A percentile compares a stretch with the other conserved stretches of the same genome.
Evolutionary conservation across 2,797 vertebrate species (phyloP).

Genomic region (Dermochelys coriacea): DNA sequence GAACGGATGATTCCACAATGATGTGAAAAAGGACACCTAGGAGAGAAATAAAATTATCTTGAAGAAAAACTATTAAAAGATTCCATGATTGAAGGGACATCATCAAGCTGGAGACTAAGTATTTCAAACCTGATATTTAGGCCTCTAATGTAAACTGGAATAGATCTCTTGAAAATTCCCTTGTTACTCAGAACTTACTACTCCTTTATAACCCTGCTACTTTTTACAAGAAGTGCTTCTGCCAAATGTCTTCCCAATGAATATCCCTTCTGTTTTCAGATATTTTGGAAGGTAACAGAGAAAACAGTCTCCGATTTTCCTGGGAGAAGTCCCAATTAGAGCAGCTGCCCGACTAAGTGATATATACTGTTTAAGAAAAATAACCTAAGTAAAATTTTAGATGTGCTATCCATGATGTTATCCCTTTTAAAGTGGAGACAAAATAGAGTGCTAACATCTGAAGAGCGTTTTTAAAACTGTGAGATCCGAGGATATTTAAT

Average conservation of each 20-base stretch:
- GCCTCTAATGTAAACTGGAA: background rate
- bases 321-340: background rate
- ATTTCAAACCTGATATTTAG: background rate
- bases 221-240: background rate
- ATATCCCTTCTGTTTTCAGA: background rate
- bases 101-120: background rate
- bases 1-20: constrained; percentile 98
- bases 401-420: background rate
- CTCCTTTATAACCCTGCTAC: background rate
- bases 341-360: background rate
- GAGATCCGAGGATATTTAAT: background rate
- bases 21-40: constrained; percentile 98
- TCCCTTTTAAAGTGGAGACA: background rate
- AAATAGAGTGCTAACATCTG: background rate
- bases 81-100: background rate
- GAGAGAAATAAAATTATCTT: constrained; percentile 29
- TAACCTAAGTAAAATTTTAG: too few species aligned
- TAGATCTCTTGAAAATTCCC: background rate
- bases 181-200: background rate
- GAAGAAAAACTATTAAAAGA: background rate
- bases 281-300: background rate
- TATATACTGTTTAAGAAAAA: too few species aligned
- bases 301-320: background rate
- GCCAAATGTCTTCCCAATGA: background rate
- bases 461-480: background rate